phyloP scores from a whole-genome alignment of 1,140 invertebrate genomes.

The Drosophila orena region DNA sequence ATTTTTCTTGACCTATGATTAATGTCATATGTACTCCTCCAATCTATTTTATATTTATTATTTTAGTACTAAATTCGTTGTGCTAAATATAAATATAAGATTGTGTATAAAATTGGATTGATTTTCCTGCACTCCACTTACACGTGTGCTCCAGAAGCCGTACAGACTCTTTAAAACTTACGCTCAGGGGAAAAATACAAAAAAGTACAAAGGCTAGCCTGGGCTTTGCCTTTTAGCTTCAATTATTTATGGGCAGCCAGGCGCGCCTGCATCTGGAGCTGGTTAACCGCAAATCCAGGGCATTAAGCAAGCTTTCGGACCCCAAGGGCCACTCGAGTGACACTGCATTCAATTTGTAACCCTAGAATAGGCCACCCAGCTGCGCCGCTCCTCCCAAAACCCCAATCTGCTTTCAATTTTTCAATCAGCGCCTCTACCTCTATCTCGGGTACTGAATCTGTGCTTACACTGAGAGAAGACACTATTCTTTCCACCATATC shows the following conservation, averaged over 20 bases:
- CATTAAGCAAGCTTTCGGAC: slow-evolving; percentile 72
- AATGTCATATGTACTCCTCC: too few relatives aligned
- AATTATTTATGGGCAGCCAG: slow-evolving; percentile 81
- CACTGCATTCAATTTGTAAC: slow-evolving; percentile 75
- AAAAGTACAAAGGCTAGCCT: slow-evolving; percentile 38
- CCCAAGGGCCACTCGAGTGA: slow-evolving; percentile 62
- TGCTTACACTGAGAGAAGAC: background rate
- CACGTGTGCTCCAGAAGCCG: background rate
- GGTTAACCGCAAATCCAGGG: slow-evolving; percentile 78
- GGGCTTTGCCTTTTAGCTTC: slow-evolving; percentile 76
- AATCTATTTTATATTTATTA: too few relatives aligned
- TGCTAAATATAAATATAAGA: background rate
- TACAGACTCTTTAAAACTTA: slow-evolving; percentile 14
- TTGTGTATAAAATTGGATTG: background rate
- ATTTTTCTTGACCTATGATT: too few relatives aligned
- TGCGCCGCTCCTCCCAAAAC: background rate
- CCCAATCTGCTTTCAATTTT: slow-evolving; percentile 51
- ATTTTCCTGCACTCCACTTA: background rate
- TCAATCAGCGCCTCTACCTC: slow-evolving; percentile 60
- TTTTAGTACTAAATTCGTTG: too few relatives aligned
- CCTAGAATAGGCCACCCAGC: slow-evolving; percentile 42
- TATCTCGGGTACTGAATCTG: slow-evolving; percentile 19
- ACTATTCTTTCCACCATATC: too few relatives aligned
- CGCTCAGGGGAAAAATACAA: slow-evolving; percentile 19
- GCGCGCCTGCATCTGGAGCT: slow-evolving; percentile 73